Conservation (phyloP, 2,797 vertebrate genomes). For the Pseudochromis fuscus region DNA sequence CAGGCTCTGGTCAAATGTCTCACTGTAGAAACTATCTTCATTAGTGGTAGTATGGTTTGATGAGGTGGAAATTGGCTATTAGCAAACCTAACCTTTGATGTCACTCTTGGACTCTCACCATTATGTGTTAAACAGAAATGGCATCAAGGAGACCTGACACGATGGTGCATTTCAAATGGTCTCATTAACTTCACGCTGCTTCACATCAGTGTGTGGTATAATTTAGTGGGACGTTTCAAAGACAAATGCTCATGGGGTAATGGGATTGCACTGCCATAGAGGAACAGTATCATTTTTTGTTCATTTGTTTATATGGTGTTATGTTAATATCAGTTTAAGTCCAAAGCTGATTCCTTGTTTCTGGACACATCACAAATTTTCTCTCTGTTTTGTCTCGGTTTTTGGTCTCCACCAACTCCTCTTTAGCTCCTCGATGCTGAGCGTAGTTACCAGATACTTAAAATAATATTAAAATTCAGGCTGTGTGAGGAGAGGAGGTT, state of each 20-base stretch:
- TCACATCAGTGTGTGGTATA: constrained; percentile 4
- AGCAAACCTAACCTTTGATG: background rate
- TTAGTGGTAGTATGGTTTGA: background rate
- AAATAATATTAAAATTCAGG: background rate
- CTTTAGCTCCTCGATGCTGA: too few species aligned
- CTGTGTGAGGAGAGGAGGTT: background rate
- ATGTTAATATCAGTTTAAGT: background rate
- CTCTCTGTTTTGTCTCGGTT: background rate
- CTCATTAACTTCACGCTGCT: constrained; percentile 1
- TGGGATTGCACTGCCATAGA: background rate
- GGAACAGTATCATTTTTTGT: background rate
- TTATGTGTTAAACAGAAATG: constrained; percentile 2
- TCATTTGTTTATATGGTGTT: too few species aligned
- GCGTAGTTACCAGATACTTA: background rate
- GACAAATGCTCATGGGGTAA: constrained; percentile 3
- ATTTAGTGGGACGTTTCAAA: background rate
- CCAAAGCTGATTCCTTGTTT: background rate
- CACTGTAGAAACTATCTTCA: background rate
- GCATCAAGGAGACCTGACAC: background rate
- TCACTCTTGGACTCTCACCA: background rate
- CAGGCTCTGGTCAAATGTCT: background rate
- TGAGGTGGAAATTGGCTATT: background rate
- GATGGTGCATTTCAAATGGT: background rate
- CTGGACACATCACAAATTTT: background rate
- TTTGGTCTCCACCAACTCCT: background rate